A percentile compares a stretch with the other conserved stretches of the same genome.
Conservation (phyloP, 2,113 vertebrate species). For the Ceyx cyanopectus region DNA sequence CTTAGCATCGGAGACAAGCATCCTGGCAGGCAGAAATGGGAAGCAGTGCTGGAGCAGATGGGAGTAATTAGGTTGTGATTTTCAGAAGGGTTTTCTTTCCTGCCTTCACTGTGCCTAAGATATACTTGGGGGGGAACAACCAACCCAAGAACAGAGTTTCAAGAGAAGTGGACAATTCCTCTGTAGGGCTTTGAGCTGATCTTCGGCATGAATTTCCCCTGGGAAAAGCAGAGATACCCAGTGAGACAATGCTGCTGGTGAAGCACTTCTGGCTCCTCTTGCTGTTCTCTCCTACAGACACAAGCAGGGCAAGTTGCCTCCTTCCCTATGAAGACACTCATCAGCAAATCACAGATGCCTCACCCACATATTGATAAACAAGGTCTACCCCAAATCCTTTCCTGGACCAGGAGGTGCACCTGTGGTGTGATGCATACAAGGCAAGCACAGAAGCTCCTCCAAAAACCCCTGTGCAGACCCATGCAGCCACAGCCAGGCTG, state of each 20-base stretch:
- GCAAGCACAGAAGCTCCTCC: rapidly evolving
- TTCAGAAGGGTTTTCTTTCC: conserved; percentile 72
- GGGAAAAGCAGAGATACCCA: neutral
- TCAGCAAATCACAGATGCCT: neutral
- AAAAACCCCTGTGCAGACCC: neutral
- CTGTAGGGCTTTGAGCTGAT: neutral
- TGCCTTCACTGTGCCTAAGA: conserved; percentile 59
- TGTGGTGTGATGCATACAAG: rapidly evolving
- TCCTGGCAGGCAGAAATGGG: conserved; percentile 78
- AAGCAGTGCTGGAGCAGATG: conserved; percentile 77
- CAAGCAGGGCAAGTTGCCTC: neutral
- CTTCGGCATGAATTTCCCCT: neutral
- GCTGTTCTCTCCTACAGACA: neutral
- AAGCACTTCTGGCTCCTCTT: neutral
- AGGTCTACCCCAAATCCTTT: neutral
- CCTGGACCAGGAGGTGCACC: neutral
- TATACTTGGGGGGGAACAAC: neutral
- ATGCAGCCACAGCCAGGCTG: rapidly evolving
- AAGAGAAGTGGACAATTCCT: neutral
- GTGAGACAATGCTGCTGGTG: rapidly evolving
- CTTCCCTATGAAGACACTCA: neutral
- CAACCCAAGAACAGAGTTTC: neutral
- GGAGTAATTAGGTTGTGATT: conserved; percentile 79
- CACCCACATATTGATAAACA: rapidly evolving
- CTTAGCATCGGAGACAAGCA: conserved; percentile 77